Conservation (phyloP, 1,140 invertebrate genomes). For the Leptinotarsa undecemlineata region DNA sequence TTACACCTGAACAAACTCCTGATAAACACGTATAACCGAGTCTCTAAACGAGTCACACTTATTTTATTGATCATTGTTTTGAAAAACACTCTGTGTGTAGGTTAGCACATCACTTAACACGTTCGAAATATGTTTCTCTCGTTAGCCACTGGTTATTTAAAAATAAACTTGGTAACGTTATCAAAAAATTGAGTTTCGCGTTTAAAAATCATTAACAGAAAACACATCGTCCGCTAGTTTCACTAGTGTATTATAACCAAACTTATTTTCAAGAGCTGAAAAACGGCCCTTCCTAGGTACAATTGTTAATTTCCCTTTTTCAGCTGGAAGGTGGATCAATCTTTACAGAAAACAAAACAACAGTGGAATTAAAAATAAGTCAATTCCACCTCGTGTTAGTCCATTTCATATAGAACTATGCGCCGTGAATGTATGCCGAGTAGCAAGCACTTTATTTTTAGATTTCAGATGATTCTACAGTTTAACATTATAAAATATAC, state of each 20-base stretch:
- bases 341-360: conserved; percentile 6
- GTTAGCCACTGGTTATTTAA: conserved; percentile 6
- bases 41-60: conserved; percentile 1
- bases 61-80: conserved; percentile 10
- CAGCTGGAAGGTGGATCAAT: neutral
- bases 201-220: conserved; percentile 1
- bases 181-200: conserved; percentile 7
- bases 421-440: neutral
- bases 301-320: neutral
- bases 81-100: conserved; percentile 9
- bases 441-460: conserved; percentile 13
- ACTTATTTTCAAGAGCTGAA: neutral
- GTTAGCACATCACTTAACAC: conserved; percentile 15
- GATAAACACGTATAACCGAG: conserved; percentile 4
- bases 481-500: conserved; percentile 19
- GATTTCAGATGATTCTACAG: conserved; percentile 7
- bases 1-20: conserved; percentile 1
- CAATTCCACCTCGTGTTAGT: conserved; percentile 8
- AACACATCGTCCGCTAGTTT: neutral
- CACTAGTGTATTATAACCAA: neutral
- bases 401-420: conserved; percentile 15
- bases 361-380: conserved; percentile 20
- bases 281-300: neutral
- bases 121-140: neutral
- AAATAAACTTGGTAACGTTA: conserved; percentile 9